Evolutionary conservation across 2,113 vertebrate species (phyloP).

Genomic region (Rhineura floridana): DNA sequence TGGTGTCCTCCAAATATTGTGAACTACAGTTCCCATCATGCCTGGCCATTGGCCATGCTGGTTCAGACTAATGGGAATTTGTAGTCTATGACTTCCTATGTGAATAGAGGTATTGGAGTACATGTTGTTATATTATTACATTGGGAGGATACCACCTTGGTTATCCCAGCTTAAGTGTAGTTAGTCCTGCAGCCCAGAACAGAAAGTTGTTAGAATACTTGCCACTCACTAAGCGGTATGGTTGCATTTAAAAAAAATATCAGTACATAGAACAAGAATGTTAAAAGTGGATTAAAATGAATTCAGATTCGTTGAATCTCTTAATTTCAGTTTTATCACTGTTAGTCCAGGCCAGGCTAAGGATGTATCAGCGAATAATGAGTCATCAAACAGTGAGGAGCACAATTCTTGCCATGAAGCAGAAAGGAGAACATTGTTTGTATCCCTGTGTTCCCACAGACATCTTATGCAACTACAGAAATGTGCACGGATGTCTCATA

Average conservation of each 20-base stretch:
- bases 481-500: constrained; percentile 42
- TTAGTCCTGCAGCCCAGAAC: neutral
- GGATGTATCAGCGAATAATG: constrained; percentile 57
- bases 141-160: no score
- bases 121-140: no score
- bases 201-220: neutral
- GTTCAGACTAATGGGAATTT: no score
- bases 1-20: no score
- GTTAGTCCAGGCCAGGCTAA: neutral
- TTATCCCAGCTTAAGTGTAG: neutral
- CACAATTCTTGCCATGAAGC: constrained; percentile 50
- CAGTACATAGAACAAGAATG: neutral
- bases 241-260: neutral
- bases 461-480: constrained; percentile 33
- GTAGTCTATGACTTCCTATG: no score
- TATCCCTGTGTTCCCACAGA: constrained; percentile 58
- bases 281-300: neutral
- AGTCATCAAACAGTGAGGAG: constrained; percentile 40
- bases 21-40: no score
- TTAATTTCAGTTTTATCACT: constrained; percentile 19
- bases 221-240: neutral
- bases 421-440: constrained; percentile 49
- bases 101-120: no score
- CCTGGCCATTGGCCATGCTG: no score
- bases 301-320: neutral